These are phyloP conservation scores for Pelodytes ibericus DNA, from an alignment of 2,797 vertebrate genomes.

Conservation along the genomic window DNA sequence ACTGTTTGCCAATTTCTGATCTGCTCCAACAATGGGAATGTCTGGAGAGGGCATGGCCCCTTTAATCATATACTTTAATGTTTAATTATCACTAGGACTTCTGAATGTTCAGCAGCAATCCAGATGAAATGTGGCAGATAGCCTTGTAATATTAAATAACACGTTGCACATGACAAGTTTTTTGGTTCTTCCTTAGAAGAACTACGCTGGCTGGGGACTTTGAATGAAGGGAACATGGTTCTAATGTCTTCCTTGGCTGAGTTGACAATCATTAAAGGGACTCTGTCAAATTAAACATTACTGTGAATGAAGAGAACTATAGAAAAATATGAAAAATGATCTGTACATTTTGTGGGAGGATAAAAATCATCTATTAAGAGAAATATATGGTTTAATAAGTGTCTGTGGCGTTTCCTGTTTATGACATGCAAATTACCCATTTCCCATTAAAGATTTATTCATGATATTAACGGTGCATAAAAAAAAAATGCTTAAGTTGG, in stretches of 20 bases:
- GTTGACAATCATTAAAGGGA: background rate
- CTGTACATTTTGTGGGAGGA: too few relatives aligned
- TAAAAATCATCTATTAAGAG: too few relatives aligned
- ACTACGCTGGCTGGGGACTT: background rate
- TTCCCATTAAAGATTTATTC: too few relatives aligned
- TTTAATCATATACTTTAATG: slow-evolving; percentile 2
- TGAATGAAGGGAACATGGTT: background rate
- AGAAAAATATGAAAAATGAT: too few relatives aligned
- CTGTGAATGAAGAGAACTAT: too few relatives aligned
- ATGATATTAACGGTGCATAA: too few relatives aligned
- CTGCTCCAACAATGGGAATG: background rate
- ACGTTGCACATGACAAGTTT: background rate
- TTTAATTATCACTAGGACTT: slow-evolving; percentile 4
- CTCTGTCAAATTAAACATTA: too few relatives aligned
- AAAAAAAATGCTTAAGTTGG: too few relatives aligned
- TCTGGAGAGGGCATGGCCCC: background rate
- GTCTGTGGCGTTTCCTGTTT: too few relatives aligned
- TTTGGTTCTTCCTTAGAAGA: background rate
- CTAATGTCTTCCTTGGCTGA: background rate
- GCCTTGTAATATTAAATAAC: background rate
- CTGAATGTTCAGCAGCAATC: slow-evolving; percentile 41
- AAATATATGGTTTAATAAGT: too few relatives aligned
- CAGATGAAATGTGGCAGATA: background rate
- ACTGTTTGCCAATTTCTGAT: background rate
- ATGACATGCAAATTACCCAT: too few relatives aligned